Evolutionary conservation across 2,888 invertebrate species (phyloP).

Genomic region (Drosophila lacicola): DNA sequence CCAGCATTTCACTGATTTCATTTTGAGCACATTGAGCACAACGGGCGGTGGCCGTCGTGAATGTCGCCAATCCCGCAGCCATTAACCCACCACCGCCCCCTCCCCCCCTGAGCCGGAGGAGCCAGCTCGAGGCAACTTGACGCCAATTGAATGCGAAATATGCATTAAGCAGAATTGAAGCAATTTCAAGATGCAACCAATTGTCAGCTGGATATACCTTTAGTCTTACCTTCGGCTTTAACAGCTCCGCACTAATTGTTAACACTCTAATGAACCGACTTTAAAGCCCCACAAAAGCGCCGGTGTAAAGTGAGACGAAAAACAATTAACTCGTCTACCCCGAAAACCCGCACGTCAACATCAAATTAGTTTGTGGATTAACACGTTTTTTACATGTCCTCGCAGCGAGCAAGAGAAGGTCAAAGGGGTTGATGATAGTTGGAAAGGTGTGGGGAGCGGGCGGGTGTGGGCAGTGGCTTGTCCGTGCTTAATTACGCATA

Average conservation of each 20-base stretch:
- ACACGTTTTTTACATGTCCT: slow-evolving; percentile 67
- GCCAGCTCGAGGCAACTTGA: slow-evolving; percentile 14
- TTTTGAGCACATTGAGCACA: slow-evolving; percentile 61
- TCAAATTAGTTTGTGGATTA: slow-evolving; percentile 74
- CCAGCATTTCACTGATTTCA: slow-evolving; percentile 74
- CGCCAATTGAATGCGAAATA: slow-evolving; percentile 24
- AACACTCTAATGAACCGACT: slow-evolving; percentile 52
- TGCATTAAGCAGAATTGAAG: slow-evolving; percentile 28
- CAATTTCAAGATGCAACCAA: slow-evolving; percentile 49
- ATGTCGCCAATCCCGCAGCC: slow-evolving; percentile 13
- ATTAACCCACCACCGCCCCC: slow-evolving; percentile 3
- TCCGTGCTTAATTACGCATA: slow-evolving; percentile 66
- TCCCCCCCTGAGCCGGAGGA: neutral
- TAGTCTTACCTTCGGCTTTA: slow-evolving; percentile 26
- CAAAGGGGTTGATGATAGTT: neutral
- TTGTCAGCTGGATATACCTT: slow-evolving; percentile 48
- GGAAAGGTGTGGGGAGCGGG: neutral
- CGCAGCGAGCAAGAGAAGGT: neutral
- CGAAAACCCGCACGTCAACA: slow-evolving; percentile 52
- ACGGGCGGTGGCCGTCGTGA: slow-evolving; percentile 22
- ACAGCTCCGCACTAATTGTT: slow-evolving; percentile 43
- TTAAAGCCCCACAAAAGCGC: slow-evolving; percentile 62
- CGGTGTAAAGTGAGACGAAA: slow-evolving; percentile 60
- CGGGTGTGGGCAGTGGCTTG: no score
- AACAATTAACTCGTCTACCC: slow-evolving; percentile 64